Evolutionary conservation across 2,888 invertebrate species (phyloP).

Genomic region (Leptarthrus brevirostris): DNA sequence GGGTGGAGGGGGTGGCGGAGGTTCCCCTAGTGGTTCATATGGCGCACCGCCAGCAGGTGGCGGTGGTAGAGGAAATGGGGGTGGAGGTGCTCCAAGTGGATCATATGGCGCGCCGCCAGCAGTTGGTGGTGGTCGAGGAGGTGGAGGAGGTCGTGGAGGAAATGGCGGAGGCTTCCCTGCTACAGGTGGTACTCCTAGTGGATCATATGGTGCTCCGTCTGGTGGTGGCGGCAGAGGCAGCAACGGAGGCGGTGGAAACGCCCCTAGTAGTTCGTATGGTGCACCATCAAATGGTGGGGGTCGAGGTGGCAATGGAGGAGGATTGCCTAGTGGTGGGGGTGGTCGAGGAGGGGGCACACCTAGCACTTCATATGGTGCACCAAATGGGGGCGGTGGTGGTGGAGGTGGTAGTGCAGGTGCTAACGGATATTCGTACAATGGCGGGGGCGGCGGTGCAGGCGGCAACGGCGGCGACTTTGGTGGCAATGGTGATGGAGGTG

Average conservation of each 20-base stretch:
- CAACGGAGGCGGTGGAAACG: not conserved
- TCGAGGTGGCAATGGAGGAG: not conserved
- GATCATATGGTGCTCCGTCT: constrained; percentile 23
- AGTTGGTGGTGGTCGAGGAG: not conserved
- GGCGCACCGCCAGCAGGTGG: constrained; percentile 8
- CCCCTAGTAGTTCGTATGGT: constrained; percentile 51
- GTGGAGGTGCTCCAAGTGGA: constrained; percentile 1
- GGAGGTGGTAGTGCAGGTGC: constrained; percentile 1
- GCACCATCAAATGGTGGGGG: constrained; percentile 24
- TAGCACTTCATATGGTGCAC: constrained; percentile 36
- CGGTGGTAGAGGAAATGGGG: not conserved
- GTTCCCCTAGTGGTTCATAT: constrained; percentile 2
- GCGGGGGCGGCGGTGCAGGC: not conserved
- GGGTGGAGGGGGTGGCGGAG: constrained; percentile 20
- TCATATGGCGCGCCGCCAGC: constrained; percentile 36
- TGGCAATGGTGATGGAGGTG: constrained; percentile 51
- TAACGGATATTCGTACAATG: constrained; percentile 2
- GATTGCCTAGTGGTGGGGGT: constrained; percentile 29
- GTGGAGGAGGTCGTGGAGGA: not conserved
- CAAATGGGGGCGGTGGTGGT: constrained; percentile 35
- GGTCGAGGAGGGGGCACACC: not conserved
- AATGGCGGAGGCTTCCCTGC: constrained; percentile 7
- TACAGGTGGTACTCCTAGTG: constrained; percentile 52
- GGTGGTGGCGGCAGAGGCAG: constrained; percentile 3
- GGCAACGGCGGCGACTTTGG: not conserved